A percentile compares a stretch with the other conserved stretches of the same genome.
These are phyloP conservation scores for Metallyticus violacea DNA, from an alignment of 2,888 invertebrate genomes.

Conservation along the genomic window DNA sequence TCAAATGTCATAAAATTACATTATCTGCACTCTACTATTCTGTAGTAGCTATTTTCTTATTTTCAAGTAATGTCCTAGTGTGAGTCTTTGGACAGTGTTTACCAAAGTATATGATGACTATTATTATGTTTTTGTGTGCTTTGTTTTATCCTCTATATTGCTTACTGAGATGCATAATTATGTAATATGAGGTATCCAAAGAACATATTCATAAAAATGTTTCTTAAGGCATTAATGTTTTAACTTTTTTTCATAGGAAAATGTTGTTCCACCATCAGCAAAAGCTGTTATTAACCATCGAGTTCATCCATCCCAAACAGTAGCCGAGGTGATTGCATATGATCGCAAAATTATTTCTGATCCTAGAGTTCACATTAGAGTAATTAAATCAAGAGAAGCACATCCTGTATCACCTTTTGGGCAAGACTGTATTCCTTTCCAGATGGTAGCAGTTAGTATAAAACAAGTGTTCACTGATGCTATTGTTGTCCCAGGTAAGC, in stretches of 20 bases:
- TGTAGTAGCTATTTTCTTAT: too few species aligned
- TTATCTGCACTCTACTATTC: too few species aligned
- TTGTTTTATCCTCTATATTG: too few species aligned
- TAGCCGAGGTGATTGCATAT: conserved; percentile 44
- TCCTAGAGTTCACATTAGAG: conserved; percentile 41
- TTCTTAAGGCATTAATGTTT: too few species aligned
- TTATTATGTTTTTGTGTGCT: too few species aligned
- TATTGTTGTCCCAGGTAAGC: conserved; percentile 47
- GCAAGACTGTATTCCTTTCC: conserved; percentile 45
- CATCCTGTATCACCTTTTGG: conserved; percentile 46
- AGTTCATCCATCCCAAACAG: conserved; percentile 48
- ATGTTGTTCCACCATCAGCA: conserved; percentile 48
- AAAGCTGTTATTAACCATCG: conserved; percentile 49
- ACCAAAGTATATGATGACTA: too few species aligned
- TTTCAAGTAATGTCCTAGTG: too few species aligned
- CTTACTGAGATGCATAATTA: too few species aligned
- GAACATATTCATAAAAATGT: too few species aligned
- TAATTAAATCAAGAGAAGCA: conserved; percentile 41
- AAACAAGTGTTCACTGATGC: conserved; percentile 45
- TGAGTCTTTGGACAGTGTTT: too few species aligned
- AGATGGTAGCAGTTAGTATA: conserved; percentile 46
- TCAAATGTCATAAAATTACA: too few species aligned
- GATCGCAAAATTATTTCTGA: conserved; percentile 41
- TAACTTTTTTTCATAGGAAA: conserved; percentile 33
- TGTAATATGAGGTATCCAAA: too few species aligned